Conservation (phyloP, 1,140 invertebrate species). For the Drosophila gunungcola region DNA sequence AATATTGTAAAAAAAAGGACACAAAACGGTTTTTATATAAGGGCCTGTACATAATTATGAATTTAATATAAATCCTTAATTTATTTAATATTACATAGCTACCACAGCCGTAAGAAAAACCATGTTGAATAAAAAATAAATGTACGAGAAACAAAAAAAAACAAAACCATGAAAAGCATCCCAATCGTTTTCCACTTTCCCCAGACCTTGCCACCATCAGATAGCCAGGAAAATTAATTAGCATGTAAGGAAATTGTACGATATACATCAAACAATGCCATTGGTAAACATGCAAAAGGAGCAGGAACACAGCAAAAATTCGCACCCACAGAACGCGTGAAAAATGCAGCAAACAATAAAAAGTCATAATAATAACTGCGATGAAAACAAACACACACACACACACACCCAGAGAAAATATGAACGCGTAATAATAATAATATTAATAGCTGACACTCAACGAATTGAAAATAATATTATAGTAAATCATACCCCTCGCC, state of each 20-base stretch:
- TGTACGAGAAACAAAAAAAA: slow-evolving; percentile 11
- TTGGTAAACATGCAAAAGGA: slow-evolving; percentile 15
- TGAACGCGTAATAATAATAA: slow-evolving; percentile 66
- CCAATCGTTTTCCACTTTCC: slow-evolving; percentile 37
- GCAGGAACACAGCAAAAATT: slow-evolving; percentile 23
- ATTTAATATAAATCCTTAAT: slow-evolving; percentile 39
- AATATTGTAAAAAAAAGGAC: slow-evolving; percentile 33
- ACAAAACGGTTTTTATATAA: slow-evolving; percentile 40
- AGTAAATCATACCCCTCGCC: slow-evolving; percentile 62
- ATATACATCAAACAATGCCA: slow-evolving; percentile 69
- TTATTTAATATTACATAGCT: slow-evolving; percentile 55
- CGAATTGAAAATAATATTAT: slow-evolving; percentile 76
- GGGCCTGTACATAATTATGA: slow-evolving; percentile 52
- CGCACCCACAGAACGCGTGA: slow-evolving; percentile 23
- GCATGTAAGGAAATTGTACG: slow-evolving; percentile 73
- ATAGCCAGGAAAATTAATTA: slow-evolving; percentile 67
- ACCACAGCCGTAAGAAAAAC: slow-evolving; percentile 17
- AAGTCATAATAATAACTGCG: slow-evolving; percentile 60
- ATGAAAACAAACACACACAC: slow-evolving; percentile 42
- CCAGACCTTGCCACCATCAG: slow-evolving; percentile 18
- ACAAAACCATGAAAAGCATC: neutral
- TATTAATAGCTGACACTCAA: slow-evolving; percentile 80
- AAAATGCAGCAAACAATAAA: slow-evolving; percentile 64
- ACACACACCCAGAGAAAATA: slow-evolving; percentile 4
- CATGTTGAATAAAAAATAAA: slow-evolving; percentile 52